Evolutionary conservation across 2,113 vertebrate genomes (phyloP).

Genomic region (Origma solitaria): DNA sequence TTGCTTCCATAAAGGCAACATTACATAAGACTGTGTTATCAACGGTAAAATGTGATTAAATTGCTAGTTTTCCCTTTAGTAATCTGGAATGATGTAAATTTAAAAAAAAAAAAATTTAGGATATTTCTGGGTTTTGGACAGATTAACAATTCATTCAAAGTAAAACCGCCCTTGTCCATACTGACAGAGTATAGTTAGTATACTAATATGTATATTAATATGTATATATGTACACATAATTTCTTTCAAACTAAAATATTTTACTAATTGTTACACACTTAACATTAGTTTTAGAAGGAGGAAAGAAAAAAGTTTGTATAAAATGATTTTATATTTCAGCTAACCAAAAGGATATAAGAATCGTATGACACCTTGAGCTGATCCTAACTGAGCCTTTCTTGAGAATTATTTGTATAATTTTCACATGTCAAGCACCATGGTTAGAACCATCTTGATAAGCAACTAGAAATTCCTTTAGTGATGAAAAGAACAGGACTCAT

Average conservation of each 20-base stretch:
- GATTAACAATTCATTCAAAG: slow-evolving; percentile 20
- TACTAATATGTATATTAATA: no score
- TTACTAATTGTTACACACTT: neutral
- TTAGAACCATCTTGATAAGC: neutral
- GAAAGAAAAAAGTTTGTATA: neutral
- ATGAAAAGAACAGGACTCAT: neutral
- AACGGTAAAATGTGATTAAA: slow-evolving; percentile 25
- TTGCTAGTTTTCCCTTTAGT: slow-evolving; percentile 31
- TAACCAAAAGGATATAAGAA: neutral
- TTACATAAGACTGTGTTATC: slow-evolving; percentile 53
- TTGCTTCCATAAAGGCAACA: slow-evolving; percentile 21
- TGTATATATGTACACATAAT: neutral
- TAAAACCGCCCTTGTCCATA: neutral
- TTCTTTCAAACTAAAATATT: neutral
- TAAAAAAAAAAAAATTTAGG: slow-evolving; percentile 15
- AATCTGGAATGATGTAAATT: slow-evolving; percentile 13
- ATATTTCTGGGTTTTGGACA: slow-evolving; percentile 1
- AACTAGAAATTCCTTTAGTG: neutral
- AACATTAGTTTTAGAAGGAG: neutral
- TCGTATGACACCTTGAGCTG: neutral
- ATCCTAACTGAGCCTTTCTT: neutral
- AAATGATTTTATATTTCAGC: no score
- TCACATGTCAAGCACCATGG: neutral
- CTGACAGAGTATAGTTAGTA: no score
- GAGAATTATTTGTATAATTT: neutral